Evolutionary conservation across 2,113 vertebrate genomes (phyloP), one percentile per base, ranked within the genome.

Genomic region (Lophochroa leadbeateri): DNA sequence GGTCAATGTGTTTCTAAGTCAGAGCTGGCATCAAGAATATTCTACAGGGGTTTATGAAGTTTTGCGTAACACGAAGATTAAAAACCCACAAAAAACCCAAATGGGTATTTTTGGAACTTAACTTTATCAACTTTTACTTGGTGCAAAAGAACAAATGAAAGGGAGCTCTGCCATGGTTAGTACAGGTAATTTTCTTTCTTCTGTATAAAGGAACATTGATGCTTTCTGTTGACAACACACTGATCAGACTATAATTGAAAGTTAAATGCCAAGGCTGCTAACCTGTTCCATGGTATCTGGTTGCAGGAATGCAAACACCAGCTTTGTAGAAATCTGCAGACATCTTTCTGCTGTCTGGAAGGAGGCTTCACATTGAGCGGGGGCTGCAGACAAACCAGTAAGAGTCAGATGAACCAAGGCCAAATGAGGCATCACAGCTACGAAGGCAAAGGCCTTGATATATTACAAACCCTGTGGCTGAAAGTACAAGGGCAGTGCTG

Each of bases 321-420:
- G 13, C 12, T 64, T 55, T 25, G 35, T 31, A 27, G 28, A 70
- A 55, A 85, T 5, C 13, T 44, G 55, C 17, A 57, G 33, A 7
- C 6, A 9, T 41, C 47, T 82, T 10, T 2, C 11, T 8, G 11
- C 2, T 13, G 43, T 28, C 39, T 37, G 50, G 57, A 76, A 65
- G 63, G 47, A 72, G 57, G 27, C 29, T 76, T 65, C 57, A 29
- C 3, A 3, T 10, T 1, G 5, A 60, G 37, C n/a, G 61, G 9
- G 8, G 49, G 13, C 35, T 79, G 61, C 37, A 77, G 50, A 24
- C 50, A 67, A 82, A 81, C 10, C 27, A 46, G 29, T 24, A 10
- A 5, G n/a, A 43, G 12, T 43, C 18, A 69, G 64, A 37, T 0
- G 1, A 63, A 68, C 24, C 28, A 15, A 0, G 0, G 49, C 25